Conservation (phyloP, 2,888 invertebrate species). For the Diarsia rubi region DNA sequence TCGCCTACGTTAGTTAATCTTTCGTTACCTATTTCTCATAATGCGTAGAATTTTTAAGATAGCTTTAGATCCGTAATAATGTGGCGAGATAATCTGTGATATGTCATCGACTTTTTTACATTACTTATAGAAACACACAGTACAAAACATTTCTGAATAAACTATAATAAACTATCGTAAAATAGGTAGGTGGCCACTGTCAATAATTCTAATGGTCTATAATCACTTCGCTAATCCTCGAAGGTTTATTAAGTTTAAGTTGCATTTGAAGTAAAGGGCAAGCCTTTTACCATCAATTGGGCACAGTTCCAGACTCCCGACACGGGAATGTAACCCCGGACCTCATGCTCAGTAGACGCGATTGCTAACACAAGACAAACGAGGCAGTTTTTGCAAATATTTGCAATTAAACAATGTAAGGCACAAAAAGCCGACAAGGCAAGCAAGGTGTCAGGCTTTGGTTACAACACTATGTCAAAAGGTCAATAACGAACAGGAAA, state of each 20-base stretch:
- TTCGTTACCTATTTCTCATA: conserved; percentile 18
- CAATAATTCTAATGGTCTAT: neutral
- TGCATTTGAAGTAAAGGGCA: too few species aligned
- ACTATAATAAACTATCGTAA: neutral
- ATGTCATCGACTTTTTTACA: neutral
- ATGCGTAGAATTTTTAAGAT: neutral
- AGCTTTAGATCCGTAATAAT: neutral
- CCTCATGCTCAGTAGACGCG: too few species aligned
- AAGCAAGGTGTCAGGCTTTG: too few species aligned
- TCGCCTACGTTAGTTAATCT: conserved; percentile 4
- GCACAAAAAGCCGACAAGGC: neutral
- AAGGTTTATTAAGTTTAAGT: too few species aligned
- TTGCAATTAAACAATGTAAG: neutral
- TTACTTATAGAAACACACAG: too few species aligned
- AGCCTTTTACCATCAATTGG: too few species aligned
- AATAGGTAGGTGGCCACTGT: neutral
- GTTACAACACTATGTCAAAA: neutral
- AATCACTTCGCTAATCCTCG: too few species aligned
- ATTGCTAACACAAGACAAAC: too few species aligned
- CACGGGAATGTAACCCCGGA: too few species aligned
- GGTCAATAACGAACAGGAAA: conserved; percentile 16
- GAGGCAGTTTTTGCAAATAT: neutral
- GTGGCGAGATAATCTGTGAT: neutral
- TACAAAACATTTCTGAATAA: neutral
- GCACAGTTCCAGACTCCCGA: too few species aligned